Evolutionary conservation across 92 coral and sea anemone species (phyloP).

Genomic region (Siderastrea siderea): DNA sequence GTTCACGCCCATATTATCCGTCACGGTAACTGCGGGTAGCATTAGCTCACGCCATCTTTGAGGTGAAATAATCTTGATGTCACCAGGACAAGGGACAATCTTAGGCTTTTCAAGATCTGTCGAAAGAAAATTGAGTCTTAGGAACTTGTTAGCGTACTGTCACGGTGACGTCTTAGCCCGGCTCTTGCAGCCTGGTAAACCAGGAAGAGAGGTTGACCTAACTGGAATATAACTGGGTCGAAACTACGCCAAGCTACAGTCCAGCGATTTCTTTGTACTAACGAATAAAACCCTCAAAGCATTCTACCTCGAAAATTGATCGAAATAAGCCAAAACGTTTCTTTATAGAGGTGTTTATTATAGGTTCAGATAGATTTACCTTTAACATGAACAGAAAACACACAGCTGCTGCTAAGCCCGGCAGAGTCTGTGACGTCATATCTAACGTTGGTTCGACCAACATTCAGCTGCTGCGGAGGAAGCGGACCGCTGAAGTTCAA

Average conservation of each 20-base stretch:
- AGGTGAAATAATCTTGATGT: slow-evolving; percentile 1
- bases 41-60: background rate
- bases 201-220: too few species aligned
- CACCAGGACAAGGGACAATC: slow-evolving; percentile 49
- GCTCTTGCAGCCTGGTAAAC: too few species aligned
- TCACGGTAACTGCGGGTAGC: slow-evolving; percentile 59
- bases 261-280: too few species aligned
- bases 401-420: slow-evolving; percentile 48
- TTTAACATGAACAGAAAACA: slow-evolving; percentile 47
- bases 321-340: too few species aligned
- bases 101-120: slow-evolving; percentile 69
- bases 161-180: too few species aligned
- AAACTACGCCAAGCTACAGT: too few species aligned
- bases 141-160: too few species aligned
- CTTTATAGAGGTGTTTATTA: too few species aligned
- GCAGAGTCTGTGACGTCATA: slow-evolving; percentile 65
- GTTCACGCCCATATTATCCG: slow-evolving; percentile 68
- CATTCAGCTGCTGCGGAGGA: slow-evolving; percentile 49
- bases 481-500: slow-evolving; percentile 27
- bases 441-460: slow-evolving; percentile 44
- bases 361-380: slow-evolving; percentile 13
- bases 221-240: too few species aligned
- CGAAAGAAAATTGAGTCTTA: too few species aligned
- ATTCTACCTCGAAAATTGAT: too few species aligned
- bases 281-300: too few species aligned